These are phyloP conservation scores for Dendrolimus pini DNA, from an alignment of 2,888 invertebrate genomes.

Conservation along the genomic window DNA sequence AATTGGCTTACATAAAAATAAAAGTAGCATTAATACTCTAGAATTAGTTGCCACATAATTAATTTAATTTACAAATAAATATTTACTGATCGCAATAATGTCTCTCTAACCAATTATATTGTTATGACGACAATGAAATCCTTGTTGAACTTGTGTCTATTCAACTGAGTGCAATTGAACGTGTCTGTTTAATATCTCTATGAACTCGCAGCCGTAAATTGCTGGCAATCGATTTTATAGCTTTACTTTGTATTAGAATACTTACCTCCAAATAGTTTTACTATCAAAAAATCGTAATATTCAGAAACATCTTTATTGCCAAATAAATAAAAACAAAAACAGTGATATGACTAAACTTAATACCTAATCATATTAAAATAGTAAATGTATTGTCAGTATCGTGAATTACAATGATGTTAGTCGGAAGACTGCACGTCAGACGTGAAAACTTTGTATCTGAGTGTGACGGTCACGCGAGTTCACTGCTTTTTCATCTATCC, in stretches of 20 bases:
- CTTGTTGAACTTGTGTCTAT: conserved; percentile 10
- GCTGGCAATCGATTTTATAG: conserved; percentile 33
- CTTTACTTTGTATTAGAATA: conserved; percentile 23
- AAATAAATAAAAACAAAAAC: not conserved
- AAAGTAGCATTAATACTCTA: too few relatives aligned
- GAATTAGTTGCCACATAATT: too few relatives aligned
- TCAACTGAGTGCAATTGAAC: conserved; percentile 9
- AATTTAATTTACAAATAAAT: too few relatives aligned
- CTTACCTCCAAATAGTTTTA: conserved; percentile 17
- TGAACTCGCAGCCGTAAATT: conserved; percentile 21
- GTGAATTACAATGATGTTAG: too few relatives aligned
- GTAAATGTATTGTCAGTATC: too few relatives aligned
- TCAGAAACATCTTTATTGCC: not conserved
- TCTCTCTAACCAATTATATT: not conserved
- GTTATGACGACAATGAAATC: not conserved
- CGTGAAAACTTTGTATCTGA: too few relatives aligned
- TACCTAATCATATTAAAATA: too few relatives aligned
- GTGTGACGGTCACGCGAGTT: too few relatives aligned
- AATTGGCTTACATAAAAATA: too few relatives aligned
- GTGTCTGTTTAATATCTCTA: conserved; percentile 17
- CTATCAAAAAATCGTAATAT: conserved; percentile 6
- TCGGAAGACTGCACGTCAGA: too few relatives aligned
- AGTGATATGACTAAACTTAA: not conserved
- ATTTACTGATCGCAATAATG: not conserved
- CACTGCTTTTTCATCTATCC: too few relatives aligned